Percentiles rank a stretch among this genome's conserved stretches.
phyloP scores from a whole-genome alignment of 2,113 vertebrate genomes.

The Deroptyus accipitrinus region DNA sequence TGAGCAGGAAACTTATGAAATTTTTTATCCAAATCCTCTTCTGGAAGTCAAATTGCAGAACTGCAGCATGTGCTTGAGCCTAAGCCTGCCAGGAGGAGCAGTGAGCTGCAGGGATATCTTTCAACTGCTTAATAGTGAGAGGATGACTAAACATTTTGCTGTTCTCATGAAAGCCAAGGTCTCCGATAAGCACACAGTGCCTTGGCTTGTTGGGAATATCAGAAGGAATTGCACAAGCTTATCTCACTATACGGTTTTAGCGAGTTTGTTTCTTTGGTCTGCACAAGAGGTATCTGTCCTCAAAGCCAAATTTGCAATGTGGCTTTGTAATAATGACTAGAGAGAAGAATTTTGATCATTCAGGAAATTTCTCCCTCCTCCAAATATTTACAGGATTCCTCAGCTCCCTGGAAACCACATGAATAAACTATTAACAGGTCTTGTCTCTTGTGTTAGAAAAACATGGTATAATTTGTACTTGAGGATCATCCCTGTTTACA shows the following conservation, averaged over 20 bases:
- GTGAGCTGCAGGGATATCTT: not conserved
- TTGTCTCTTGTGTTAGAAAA: not conserved
- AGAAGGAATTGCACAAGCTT: not conserved
- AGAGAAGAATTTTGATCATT: slow-evolving; percentile 9
- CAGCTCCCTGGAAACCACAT: slow-evolving; percentile 5
- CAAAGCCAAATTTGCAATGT: not conserved
- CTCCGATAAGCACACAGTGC: not conserved
- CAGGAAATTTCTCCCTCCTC: not conserved
- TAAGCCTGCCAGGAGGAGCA: not conserved
- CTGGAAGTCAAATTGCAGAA: not conserved
- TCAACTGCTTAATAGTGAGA: not conserved
- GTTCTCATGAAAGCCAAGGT: slow-evolving; percentile 14
- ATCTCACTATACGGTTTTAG: not conserved
- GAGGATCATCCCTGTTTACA: not conserved
- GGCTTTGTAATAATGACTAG: not conserved
- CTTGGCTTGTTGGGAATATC: not conserved
- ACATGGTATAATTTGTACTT: not conserved
- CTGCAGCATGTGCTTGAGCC: not conserved
- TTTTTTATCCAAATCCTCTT: not conserved
- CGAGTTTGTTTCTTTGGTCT: not conserved
- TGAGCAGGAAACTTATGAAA: not conserved
- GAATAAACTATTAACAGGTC: not conserved
- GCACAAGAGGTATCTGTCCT: slow-evolving; percentile 17
- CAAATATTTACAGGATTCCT: slow-evolving; percentile 6
- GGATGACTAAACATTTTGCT: slow-evolving; percentile 7